Evolutionary conservation across 2,113 vertebrate genomes (phyloP), one percentile per base, ranked within the genome.

Genomic region (Coptodon rendalli): DNA sequence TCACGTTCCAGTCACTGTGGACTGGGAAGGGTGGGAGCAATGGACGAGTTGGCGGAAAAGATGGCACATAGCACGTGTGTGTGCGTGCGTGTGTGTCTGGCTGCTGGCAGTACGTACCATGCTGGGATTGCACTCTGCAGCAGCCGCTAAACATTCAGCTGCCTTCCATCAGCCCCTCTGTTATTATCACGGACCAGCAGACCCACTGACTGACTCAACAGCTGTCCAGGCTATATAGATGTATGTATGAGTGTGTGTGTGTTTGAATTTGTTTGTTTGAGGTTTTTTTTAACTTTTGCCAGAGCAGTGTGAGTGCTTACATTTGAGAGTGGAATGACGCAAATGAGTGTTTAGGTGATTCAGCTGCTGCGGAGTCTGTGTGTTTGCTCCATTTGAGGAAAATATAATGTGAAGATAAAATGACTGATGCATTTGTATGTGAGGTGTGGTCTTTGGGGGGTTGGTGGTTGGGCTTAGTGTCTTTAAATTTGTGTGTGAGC

Each of bases 121-220:
- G 90, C 94, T 95, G 94, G 85, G 94, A 91, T 84, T 78, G 80
- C 82, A 89, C 87, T 89, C 82, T 90, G 85, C 84, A 81, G 80
- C 84, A 82, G 81, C 87, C 52, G 4, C 89, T 89, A 87, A 91
- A 87, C 92, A 91, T 93, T 91, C 90, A 93, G 90, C 89, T 86
- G 81, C 80, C 76, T 92, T 88, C 90, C 89, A 94, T 93, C 92
- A 87, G 76, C 71, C 90, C 66, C 78, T 59, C 89, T 91, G 90
- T 92, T 90, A 95, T 95, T 95, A 95, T 91, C 91, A 90, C 22
- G 52, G 93, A 92, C 91, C 87, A 91, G 68, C 79, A 63, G 86
- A 82, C 89, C 82, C 89, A 84, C 86, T 85, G 82, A 86, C 91
- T 89, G 80, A 89, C 92, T 92, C 83, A 87, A 95, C 94, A 91